Conservation (phyloP, 2,113 vertebrate genomes). For the Varanus salvator region DNA sequence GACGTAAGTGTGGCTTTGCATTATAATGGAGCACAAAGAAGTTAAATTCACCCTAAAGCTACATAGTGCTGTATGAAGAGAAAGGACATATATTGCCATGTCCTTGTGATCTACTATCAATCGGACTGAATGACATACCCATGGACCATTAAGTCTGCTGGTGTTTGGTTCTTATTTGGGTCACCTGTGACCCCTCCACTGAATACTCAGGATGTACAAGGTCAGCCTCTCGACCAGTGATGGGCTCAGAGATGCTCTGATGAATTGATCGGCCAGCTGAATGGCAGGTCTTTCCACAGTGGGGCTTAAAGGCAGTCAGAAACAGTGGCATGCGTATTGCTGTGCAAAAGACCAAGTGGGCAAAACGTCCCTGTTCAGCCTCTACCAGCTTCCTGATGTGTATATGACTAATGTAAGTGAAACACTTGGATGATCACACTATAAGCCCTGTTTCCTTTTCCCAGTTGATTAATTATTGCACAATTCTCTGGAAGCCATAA, state of each 20-base stretch:
- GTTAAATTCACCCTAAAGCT: background rate
- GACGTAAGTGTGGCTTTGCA: background rate
- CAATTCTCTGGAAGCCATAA: conserved; percentile 17
- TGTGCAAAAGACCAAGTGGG: background rate
- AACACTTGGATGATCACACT: background rate
- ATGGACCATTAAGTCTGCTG: too few species aligned
- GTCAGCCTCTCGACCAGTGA: background rate
- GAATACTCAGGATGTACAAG: background rate
- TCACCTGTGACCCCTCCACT: background rate
- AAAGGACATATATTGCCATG: background rate
- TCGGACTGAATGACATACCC: background rate
- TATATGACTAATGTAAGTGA: background rate
- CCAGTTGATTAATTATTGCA: background rate
- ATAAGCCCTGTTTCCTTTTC: background rate
- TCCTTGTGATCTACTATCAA: background rate
- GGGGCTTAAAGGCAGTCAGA: background rate
- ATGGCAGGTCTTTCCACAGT: background rate
- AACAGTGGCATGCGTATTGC: background rate
- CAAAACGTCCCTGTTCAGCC: background rate
- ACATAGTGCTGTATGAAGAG: background rate
- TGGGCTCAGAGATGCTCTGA: background rate
- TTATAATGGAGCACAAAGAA: background rate
- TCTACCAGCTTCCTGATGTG: background rate
- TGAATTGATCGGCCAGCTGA: background rate
- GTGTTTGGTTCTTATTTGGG: too few species aligned